A percentile compares a stretch with the other conserved stretches of the same genome.
Evolutionary conservation across 2,888 invertebrate genomes (phyloP).

Genomic region (Psylliodes chrysocephalus): DNA sequence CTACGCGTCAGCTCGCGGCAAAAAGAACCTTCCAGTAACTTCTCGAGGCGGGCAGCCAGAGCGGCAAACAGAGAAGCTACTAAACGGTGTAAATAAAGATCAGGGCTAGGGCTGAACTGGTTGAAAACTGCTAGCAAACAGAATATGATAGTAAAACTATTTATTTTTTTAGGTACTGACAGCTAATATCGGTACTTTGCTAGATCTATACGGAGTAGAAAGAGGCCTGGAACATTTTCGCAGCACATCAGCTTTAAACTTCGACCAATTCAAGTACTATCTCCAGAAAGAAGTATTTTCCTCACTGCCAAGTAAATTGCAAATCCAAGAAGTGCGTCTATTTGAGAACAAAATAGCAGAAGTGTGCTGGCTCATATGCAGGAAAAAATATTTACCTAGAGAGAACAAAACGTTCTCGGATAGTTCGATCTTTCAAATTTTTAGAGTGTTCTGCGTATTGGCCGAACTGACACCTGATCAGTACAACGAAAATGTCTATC

Average conservation of each 20-base stretch:
- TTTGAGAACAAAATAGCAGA: conserved; percentile 78
- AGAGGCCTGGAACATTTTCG: conserved; percentile 81
- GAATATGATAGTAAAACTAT: conserved; percentile 1
- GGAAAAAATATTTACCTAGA: conserved; percentile 71
- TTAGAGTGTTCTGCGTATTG: conserved; percentile 81
- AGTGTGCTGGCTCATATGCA: conserved; percentile 84
- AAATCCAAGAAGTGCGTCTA: conserved; percentile 68
- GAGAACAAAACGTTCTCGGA: conserved; percentile 72
- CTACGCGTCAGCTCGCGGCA: no score
- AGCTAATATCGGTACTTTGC: conserved; percentile 81
- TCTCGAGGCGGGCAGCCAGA: no score
- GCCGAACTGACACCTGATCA: conserved; percentile 76
- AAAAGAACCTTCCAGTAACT: no score
- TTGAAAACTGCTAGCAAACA: no score
- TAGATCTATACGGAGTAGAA: conserved; percentile 82
- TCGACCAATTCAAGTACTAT: conserved; percentile 81
- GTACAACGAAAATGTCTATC: conserved; percentile 60
- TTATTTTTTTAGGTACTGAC: conserved; percentile 74
- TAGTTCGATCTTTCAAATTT: conserved; percentile 77
- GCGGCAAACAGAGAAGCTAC: no score
- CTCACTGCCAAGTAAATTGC: conserved; percentile 71
- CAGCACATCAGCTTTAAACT: conserved; percentile 75
- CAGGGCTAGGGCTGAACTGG: no score
- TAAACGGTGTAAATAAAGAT: no score
- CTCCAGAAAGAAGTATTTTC: conserved; percentile 80